phyloP scores from a whole-genome alignment of 1,140 invertebrate species.

The Drosophila bocqueti region DNA sequence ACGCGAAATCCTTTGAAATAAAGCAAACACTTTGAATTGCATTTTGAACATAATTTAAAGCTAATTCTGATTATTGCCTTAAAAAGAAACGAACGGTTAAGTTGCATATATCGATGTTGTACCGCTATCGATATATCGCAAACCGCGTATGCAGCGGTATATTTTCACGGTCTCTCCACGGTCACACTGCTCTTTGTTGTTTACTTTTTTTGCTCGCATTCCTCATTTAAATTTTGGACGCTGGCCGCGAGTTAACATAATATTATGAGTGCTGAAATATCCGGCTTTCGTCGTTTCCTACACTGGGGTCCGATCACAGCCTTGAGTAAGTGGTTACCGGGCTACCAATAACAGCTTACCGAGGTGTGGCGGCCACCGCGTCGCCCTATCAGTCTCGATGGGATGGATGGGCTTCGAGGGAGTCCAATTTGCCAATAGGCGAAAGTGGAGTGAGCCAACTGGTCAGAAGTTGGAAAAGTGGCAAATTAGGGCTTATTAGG shows the following conservation, averaged over 20 bases:
- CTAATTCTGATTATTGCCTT: too few species aligned
- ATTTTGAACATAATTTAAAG: too few species aligned
- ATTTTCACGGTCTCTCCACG: background rate
- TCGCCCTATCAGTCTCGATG: constrained; percentile 8
- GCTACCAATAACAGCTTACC: background rate
- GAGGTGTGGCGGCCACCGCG: background rate
- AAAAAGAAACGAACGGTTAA: too few species aligned
- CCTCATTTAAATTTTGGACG: constrained; percentile 53
- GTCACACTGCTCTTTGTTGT: constrained; percentile 25
- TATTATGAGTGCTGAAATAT: constrained; percentile 61
- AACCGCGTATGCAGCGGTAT: background rate
- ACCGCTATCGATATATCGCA: background rate
- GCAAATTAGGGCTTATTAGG: constrained; percentile 18
- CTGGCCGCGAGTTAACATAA: constrained; percentile 33
- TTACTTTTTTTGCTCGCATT: constrained; percentile 24
- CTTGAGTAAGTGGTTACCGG: constrained; percentile 87
- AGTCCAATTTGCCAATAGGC: constrained; percentile 17
- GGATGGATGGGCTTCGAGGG: background rate
- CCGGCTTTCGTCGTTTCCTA: constrained; percentile 87
- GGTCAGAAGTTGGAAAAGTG: constrained; percentile 19
- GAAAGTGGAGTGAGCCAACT: constrained; percentile 19
- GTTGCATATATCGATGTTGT: background rate
- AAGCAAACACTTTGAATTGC: background rate
- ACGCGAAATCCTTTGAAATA: background rate
- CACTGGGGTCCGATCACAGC: constrained; percentile 93